These are phyloP conservation scores for Thinocorus orbignyianus DNA, from an alignment of 2,113 vertebrate genomes.

Conservation along the genomic window DNA sequence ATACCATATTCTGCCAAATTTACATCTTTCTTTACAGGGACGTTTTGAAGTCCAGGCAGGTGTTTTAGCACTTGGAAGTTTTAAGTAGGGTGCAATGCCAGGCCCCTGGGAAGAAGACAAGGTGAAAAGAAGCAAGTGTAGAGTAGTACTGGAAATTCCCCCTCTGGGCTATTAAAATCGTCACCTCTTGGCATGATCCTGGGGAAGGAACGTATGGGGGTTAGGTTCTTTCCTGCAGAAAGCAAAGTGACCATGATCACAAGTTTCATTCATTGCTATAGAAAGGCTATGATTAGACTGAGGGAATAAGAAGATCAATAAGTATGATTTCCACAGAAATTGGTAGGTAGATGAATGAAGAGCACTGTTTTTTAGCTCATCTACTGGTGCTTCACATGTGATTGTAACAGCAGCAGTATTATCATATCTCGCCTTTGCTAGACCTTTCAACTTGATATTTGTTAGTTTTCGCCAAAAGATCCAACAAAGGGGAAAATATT, in stretches of 20 bases:
- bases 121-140: not conserved
- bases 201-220: not conserved
- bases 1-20: not conserved
- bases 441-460: not conserved
- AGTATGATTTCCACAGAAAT: not conserved
- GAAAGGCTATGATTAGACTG: not conserved
- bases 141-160: not conserved
- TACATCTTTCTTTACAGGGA: not conserved
- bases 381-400: not conserved
- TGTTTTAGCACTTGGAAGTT: not conserved
- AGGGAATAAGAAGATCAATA: not conserved
- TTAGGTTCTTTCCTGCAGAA: not conserved
- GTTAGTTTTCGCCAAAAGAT: not conserved
- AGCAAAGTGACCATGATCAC: not conserved
- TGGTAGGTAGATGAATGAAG: not conserved
- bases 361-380: not conserved
- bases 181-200: not conserved
- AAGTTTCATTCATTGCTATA: not conserved
- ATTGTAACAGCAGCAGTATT: not conserved
- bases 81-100: not conserved
- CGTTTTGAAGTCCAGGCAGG: not conserved
- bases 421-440: not conserved
- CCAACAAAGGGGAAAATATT: not conserved
- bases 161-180: not conserved
- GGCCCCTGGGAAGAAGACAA: not conserved